These are phyloP conservation scores for Yponomeuta cagnagella DNA, from an alignment of 2,888 invertebrate genomes.

Conservation along the genomic window DNA sequence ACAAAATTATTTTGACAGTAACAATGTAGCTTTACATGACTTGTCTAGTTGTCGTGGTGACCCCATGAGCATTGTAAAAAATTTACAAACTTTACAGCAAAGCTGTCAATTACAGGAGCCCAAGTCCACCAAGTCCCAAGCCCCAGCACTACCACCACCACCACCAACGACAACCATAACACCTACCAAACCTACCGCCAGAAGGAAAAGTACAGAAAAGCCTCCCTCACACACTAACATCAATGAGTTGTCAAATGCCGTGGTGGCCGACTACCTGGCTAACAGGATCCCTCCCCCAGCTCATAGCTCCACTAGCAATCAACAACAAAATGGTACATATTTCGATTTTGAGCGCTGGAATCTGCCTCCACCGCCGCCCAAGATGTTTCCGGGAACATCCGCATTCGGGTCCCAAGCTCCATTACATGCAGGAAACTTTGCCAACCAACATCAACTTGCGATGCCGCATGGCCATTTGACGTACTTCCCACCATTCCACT, in stretches of 20 bases:
- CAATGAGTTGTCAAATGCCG: conserved; percentile 72
- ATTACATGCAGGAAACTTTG: conserved; percentile 71
- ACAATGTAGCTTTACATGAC: conserved; percentile 79
- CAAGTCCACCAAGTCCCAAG: conserved; percentile 63
- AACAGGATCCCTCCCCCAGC: conserved; percentile 83
- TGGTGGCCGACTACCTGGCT: conserved; percentile 74
- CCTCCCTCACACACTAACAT: conserved; percentile 58
- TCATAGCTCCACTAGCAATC: conserved; percentile 77
- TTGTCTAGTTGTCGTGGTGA: conserved; percentile 84
- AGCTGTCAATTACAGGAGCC: conserved; percentile 76
- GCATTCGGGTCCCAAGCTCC: conserved; percentile 76
- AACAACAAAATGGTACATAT: conserved; percentile 81
- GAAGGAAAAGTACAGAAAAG: conserved; percentile 79
- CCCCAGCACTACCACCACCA: conserved; percentile 33
- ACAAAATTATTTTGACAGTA: conserved; percentile 79
- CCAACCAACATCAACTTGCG: conserved; percentile 80
- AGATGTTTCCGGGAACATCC: conserved; percentile 80
- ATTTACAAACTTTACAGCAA: conserved; percentile 78
- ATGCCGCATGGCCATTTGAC: conserved; percentile 83
- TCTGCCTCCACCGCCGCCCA: conserved; percentile 80
- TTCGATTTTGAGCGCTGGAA: conserved; percentile 91
- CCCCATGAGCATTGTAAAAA: conserved; percentile 86
- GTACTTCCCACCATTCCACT: conserved; percentile 85
- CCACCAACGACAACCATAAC: conserved; percentile 36
- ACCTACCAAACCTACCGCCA: conserved; percentile 44